These are phyloP conservation scores for Reticulitermes speratus DNA, from an alignment of 1,140 invertebrate species.

Conservation along the genomic window DNA sequence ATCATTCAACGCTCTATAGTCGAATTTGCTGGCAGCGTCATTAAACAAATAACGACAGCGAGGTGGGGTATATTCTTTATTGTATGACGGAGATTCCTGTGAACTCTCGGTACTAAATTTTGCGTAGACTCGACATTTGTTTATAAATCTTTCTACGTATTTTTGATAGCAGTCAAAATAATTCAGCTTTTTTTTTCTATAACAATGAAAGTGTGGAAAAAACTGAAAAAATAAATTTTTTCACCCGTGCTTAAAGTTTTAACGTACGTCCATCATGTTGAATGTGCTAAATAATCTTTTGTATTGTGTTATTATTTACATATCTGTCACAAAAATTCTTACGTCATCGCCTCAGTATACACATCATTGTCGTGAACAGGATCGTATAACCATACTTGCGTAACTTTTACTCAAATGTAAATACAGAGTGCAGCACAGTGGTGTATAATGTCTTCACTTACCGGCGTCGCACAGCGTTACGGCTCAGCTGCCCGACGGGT, in stretches of 20 bases:
- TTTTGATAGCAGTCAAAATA: too few relatives aligned
- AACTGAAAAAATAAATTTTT: too few relatives aligned
- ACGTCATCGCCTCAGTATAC: background rate
- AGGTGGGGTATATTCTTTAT: too few relatives aligned
- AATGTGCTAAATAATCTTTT: background rate
- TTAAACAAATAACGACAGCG: too few relatives aligned
- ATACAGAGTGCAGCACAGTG: background rate
- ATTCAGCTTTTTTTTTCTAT: too few relatives aligned
- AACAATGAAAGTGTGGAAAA: too few relatives aligned
- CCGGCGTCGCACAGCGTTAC: background rate
- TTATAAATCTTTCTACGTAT: too few relatives aligned
- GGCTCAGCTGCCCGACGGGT: background rate
- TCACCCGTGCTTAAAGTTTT: background rate
- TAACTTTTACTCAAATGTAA: background rate
- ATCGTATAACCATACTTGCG: background rate
- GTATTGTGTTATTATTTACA: background rate
- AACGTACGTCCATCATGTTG: background rate
- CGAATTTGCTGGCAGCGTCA: too few relatives aligned
- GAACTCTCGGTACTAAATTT: too few relatives aligned
- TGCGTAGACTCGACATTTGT: too few relatives aligned
- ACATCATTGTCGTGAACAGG: background rate
- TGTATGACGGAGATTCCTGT: too few relatives aligned
- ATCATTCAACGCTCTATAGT: too few relatives aligned
- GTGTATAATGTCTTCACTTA: constrained; percentile 7
- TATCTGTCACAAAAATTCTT: background rate